Base-by-base conservation (phyloP, 53 echinoderm and acorn worm genomes). In the Glandiceps talaboti region DNA sequence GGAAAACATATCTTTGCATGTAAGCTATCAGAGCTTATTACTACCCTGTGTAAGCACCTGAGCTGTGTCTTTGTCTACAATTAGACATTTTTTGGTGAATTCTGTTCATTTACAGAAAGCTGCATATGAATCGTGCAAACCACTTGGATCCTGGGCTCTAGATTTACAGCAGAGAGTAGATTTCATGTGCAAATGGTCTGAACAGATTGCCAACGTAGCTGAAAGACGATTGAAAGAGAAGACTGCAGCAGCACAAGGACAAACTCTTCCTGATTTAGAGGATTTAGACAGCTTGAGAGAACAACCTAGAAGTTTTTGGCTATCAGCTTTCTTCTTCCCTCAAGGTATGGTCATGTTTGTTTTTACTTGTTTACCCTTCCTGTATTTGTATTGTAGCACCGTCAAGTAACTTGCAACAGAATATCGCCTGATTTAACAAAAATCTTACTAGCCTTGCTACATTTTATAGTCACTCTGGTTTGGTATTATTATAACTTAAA, bases 61-160 rank as follows among this genome's bases (percentile, higher is more conserved):
- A n/a, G n/a, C n/a, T n/a, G n/a, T n/a, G n/a, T n/a, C n/a, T n/a
- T n/a, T n/a, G n/a, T n/a, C n/a, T n/a, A n/a, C n/a, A n/a, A n/a
- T n/a, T n/a, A n/a, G n/a, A n/a, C n/a, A n/a, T n/a, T n/a, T n/a
- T n/a, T n/a, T n/a, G n/a, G n/a, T n/a, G n/a, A n/a, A 12, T 20
- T 45, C 64, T 45, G 6, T 12, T 20, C 64, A 45, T 31, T 31
- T 28, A 1, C 88, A 95, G 95, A 86, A 90, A 88, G 95, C 88
- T 6, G 92, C 96, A 1, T 93, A 96, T 77, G 96, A 92, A 33
- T 96, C 96, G 31, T 96, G 96, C 81, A 96, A 96, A 84, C 96
- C 96, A 25, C 86, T 96, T 0, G 92, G 88, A 31, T 92, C 92
- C 30, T 96, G 96, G 96, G 85, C 86, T 77, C 75, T 27, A 14